Percentiles rank a stretch among this genome's conserved stretches.
Evolutionary conservation across 2,888 invertebrate genomes (phyloP).

Genomic region (Girardia tigrina): DNA sequence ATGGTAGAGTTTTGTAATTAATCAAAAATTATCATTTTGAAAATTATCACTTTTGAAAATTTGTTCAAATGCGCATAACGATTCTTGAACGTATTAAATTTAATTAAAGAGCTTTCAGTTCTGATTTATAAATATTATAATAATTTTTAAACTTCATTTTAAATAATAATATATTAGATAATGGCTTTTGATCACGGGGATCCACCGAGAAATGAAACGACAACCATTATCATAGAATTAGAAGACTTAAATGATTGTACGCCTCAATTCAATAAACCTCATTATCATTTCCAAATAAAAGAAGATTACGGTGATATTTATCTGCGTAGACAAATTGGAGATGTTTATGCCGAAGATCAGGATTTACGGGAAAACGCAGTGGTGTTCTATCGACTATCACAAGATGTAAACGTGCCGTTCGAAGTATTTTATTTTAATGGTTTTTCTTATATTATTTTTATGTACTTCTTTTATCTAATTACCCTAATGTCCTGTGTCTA

Average conservation of each 20-base stretch:
- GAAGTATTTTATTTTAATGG: background rate
- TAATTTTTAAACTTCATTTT: too few species aligned
- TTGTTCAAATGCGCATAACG: too few species aligned
- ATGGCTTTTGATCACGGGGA: constrained; percentile 23
- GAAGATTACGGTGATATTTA: background rate
- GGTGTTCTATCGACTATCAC: background rate
- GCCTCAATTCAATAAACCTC: background rate
- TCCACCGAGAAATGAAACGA: background rate
- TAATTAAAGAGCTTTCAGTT: too few species aligned
- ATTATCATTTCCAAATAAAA: constrained; percentile 7
- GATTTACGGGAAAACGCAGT: background rate
- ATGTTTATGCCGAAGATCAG: constrained; percentile 18
- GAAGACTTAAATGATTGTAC: constrained; percentile 2
- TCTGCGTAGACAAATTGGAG: background rate
- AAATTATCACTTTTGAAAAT: too few species aligned
- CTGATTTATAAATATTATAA: too few species aligned
- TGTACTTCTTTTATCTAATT: too few species aligned
- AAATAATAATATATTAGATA: background rate
- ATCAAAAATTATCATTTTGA: too few species aligned
- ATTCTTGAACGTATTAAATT: too few species aligned
- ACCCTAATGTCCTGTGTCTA: too few species aligned
- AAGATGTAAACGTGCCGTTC: background rate
- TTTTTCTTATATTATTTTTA: too few species aligned
- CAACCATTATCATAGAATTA: background rate
- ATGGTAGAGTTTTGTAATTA: too few species aligned